Base-by-base conservation (phyloP, 2,797 vertebrate species). In the Etheostoma perlongum region DNA sequence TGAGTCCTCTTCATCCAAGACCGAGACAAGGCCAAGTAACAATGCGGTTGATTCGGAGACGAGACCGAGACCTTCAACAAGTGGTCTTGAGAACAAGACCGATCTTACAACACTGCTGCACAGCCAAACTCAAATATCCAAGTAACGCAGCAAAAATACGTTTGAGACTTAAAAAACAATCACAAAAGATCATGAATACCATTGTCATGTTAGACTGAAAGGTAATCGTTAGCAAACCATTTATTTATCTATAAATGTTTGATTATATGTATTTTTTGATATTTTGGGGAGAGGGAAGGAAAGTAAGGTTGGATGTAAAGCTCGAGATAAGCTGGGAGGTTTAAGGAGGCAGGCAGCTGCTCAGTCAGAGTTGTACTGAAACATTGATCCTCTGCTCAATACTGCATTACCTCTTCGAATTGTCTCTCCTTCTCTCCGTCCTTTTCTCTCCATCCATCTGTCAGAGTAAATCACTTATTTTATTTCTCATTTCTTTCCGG, bases 331-430 rank as follows among this genome's bases (percentile, higher is more conserved):
- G 54, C 49, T 72, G 58, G 52, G 18, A 49, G 73, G 62, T 82
- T 78, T 55, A 40, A 48, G 52, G 73, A 83, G 68, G 67, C 47
- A 47, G 69, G 47, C 70, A 55, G 72, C 70, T 47, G 58, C 74
- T 82, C 79, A 21, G 46, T 49, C 64, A 21, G 60, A 73, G 58
- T 46, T 33, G 23, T 21, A 8, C 48, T 66, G 72, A 76, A 70
- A 80, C 76, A 77, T 60, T 67, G 80, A 61, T 76, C 57, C 71
- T 71, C 57, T 51, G 71, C 74, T 88, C 74, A 55, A 79, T 77
- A 67, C 76, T 57, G 55, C 74, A 84, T 73, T 60, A 79, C 76
- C 61, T 61, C 59, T 51, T 67, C 58, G 75, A 73, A 66, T 72
- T 53, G 79, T 76, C 53, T 76, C 57, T 4, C 55, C 46, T 69